These are phyloP conservation scores for Limnodromus scolopaceus DNA, from an alignment of 2,797 vertebrate genomes.

Conservation along the genomic window DNA sequence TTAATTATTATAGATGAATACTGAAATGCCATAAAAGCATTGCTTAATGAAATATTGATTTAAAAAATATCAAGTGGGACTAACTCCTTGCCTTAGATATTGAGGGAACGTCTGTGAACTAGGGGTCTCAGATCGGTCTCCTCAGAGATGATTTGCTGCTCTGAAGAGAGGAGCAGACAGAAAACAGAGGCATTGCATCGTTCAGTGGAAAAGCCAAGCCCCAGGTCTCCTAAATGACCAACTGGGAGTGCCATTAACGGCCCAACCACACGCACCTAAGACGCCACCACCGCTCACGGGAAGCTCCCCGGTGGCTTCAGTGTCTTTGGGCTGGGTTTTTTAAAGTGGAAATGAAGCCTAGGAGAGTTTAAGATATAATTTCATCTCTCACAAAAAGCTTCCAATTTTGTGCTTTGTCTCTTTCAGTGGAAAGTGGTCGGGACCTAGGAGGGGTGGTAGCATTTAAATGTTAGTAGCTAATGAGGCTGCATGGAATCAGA, in stretches of 20 bases:
- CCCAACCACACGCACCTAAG: neutral
- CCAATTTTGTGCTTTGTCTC: neutral
- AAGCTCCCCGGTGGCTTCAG: neutral
- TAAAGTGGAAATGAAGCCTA: neutral
- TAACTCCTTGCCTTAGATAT: neutral
- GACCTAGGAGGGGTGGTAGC: neutral
- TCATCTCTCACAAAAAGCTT: neutral
- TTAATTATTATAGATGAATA: conserved; percentile 50
- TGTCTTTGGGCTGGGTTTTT: neutral
- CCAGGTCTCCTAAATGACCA: neutral
- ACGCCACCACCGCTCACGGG: neutral
- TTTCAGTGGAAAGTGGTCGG: neutral
- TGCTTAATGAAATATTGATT: conserved; percentile 64
- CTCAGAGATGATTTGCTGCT: neutral
- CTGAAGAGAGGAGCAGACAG: neutral
- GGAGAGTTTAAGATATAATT: neutral
- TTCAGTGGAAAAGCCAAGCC: neutral
- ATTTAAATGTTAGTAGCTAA: neutral
- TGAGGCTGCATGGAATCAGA: neutral
- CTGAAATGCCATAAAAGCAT: conserved; percentile 49
- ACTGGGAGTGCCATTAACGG: neutral
- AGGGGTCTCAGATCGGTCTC: neutral
- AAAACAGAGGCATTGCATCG: neutral
- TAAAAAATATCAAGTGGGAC: conserved; percentile 36
- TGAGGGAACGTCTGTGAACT: neutral